Base-by-base conservation (phyloP, 2,113 vertebrate species). In the Malurus elegans region DNA sequence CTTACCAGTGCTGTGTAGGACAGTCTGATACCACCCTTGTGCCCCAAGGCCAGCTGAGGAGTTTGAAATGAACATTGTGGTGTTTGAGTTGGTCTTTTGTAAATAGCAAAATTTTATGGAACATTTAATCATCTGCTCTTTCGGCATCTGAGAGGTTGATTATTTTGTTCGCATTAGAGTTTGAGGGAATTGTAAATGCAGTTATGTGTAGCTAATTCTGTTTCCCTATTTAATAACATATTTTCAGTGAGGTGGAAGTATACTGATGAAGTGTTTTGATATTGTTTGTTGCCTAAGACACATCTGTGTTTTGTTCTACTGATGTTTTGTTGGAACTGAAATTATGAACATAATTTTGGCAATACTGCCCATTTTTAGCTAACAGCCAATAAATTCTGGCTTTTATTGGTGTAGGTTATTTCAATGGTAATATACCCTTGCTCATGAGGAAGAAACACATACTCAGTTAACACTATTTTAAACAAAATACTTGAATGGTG, bases 1-100 rank as follows among this genome's bases (percentile, higher is more conserved):
- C 18, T 64, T 48, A 8, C 0, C 11, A 4, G 4, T 28, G 12
- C 47, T 58, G 38, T 6, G 18, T 48, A n/a, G 0, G 0, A 25
- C 9, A 40, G 18, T 31, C 23, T 51, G 23, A 20, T 29, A 21
- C 2, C 8, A 34, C 34, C 8, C 20, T 60, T 14, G 60, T 72
- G n/a, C 31, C 28, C 44, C 13, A 42, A 54, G 26, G 7, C 7
- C 18, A 40, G 0, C 56, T 34, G 44, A 67, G 20, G 51, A 81
- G 48, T 36, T 73, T 61, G 26, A 48, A 70, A 36, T 58, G 8
- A 69, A 7, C 29, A 36, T 56, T 29, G 36, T 31, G 21, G 16
- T 65, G 19, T 56, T 73, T 32, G 56, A 4, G 10, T 48, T 20
- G 29, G 0, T 38, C 34, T 75, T 67, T n/a, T 58, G 12, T 25